phyloP scores from a whole-genome alignment of 2,888 invertebrate species.

The Calameuta filiformis region DNA sequence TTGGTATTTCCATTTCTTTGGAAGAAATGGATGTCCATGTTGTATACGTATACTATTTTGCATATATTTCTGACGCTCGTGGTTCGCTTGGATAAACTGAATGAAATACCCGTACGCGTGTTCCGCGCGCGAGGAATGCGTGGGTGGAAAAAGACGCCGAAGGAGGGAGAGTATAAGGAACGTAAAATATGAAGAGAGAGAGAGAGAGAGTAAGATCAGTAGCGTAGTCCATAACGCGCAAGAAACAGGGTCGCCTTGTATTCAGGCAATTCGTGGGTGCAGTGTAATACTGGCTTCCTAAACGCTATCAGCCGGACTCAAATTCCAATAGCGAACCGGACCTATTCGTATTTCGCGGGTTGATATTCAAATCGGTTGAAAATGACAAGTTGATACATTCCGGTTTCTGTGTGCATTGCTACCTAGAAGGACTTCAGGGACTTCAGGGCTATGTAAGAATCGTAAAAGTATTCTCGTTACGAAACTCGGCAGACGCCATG shows the following conservation, averaged over 20 bases:
- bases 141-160: background rate
- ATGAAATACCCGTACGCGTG: background rate
- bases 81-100: background rate
- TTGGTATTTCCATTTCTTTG: background rate
- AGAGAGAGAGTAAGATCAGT: background rate
- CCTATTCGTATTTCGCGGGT: background rate
- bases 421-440: too few relatives aligned
- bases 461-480: background rate
- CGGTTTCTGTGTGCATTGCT: too few relatives aligned
- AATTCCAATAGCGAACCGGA: background rate
- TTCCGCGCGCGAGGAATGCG: background rate
- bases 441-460: background rate
- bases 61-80: background rate
- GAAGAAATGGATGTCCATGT: background rate
- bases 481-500: background rate
- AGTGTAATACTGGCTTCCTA: background rate
- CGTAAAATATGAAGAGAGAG: background rate
- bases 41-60: background rate
- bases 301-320: background rate
- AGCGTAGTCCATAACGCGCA: background rate
- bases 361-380: background rate
- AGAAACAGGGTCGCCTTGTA: conserved; percentile 1
- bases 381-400: background rate
- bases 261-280: background rate
- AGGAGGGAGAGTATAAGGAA: background rate